These are phyloP conservation scores for Conomelus anceps DNA, from an alignment of 2,888 invertebrate genomes.

Conservation along the genomic window DNA sequence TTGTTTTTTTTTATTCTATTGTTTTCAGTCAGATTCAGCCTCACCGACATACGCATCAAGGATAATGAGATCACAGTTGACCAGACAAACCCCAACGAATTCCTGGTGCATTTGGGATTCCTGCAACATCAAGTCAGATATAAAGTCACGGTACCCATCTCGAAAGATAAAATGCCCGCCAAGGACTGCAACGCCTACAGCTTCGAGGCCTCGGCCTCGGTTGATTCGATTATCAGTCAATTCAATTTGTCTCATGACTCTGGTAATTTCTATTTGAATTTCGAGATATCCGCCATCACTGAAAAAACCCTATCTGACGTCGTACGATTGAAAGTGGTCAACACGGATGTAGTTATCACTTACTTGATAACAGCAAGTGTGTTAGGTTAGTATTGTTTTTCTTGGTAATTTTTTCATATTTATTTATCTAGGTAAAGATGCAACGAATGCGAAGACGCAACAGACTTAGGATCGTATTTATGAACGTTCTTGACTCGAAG, in stretches of 20 bases:
- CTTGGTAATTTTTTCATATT: neutral
- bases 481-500: too few species aligned
- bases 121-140: conserved; percentile 16
- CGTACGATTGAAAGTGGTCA: neutral
- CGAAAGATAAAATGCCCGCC: neutral
- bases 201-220: neutral
- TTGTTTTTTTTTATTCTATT: neutral
- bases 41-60: neutral
- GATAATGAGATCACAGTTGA: conserved; percentile 19
- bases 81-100: neutral
- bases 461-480: too few species aligned
- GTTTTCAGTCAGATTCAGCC: neutral
- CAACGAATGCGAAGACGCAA: too few species aligned
- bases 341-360: neutral
- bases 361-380: conserved; percentile 13
- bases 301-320: conserved; percentile 14
- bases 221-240: neutral
- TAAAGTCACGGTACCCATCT: conserved; percentile 1
- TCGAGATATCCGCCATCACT: conserved; percentile 15
- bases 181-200: neutral
- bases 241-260: neutral
- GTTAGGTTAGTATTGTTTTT: conserved; percentile 6
- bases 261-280: neutral
- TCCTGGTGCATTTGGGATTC: conserved; percentile 18
- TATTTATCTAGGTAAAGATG: too few species aligned